Conservation (phyloP, 2,888 invertebrate species). For the Clostera curtula region DNA sequence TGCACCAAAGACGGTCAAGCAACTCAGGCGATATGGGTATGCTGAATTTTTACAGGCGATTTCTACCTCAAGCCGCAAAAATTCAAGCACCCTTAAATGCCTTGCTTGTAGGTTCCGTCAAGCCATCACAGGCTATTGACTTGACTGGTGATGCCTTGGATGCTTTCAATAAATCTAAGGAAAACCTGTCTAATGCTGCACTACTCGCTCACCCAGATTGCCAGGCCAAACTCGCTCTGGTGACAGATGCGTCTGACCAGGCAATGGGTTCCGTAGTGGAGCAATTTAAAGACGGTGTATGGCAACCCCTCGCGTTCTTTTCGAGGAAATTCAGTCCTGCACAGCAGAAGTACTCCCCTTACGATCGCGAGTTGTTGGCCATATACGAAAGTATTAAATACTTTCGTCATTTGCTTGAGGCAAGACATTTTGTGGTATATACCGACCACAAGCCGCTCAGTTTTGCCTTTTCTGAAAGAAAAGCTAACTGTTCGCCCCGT, state of each 20-base stretch:
- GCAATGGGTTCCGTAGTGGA: constrained; percentile 39
- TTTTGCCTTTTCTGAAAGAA: constrained; percentile 35
- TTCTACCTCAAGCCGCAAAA: constrained; percentile 25
- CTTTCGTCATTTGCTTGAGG: constrained; percentile 6
- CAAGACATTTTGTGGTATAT: constrained; percentile 10
- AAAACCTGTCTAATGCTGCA: constrained; percentile 21
- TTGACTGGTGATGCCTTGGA: constrained; percentile 12
- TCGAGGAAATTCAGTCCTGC: constrained; percentile 5
- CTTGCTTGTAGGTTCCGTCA: constrained; percentile 21
- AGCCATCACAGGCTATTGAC: constrained; percentile 22
- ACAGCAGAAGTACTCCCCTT: no score
- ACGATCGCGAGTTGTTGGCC: no score
- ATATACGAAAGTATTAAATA: neutral
- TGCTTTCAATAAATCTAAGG: constrained; percentile 24
- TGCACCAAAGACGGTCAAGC: constrained; percentile 12
- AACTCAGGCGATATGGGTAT: constrained; percentile 23
- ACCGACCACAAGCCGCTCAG: constrained; percentile 24
- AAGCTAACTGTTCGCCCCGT: constrained; percentile 22
- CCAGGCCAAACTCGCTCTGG: constrained; percentile 23
- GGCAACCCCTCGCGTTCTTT: constrained; percentile 9
- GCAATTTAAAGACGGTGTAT: constrained; percentile 15
- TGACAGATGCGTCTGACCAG: constrained; percentile 36
- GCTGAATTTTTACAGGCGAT: constrained; percentile 29
- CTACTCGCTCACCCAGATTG: constrained; percentile 27
- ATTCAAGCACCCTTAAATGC: constrained; percentile 23